These are phyloP conservation scores for Tetramorium bicarinatum DNA, from an alignment of 2,888 invertebrate genomes.

Conservation along the genomic window DNA sequence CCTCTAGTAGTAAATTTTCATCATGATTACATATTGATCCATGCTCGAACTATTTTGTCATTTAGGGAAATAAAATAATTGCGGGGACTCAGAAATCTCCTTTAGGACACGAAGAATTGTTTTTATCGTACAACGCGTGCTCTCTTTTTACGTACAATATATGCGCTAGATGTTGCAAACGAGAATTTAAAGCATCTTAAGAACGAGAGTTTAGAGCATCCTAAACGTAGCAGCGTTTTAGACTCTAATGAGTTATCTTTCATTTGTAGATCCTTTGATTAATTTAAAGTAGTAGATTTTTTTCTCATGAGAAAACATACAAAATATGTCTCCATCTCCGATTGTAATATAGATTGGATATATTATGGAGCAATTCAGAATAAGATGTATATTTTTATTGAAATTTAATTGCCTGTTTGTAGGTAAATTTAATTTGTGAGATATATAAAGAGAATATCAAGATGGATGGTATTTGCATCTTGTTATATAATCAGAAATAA, in stretches of 20 bases:
- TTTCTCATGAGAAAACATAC: neutral
- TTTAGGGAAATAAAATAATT: conserved; percentile 62
- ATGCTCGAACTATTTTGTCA: conserved; percentile 77
- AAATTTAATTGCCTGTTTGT: neutral
- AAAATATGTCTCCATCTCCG: neutral
- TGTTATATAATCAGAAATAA: neutral
- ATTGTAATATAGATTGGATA: neutral
- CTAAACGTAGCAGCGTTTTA: neutral
- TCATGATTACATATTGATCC: conserved; percentile 70
- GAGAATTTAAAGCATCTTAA: neutral
- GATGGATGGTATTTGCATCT: neutral
- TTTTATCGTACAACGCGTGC: neutral
- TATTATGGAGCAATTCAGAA: neutral
- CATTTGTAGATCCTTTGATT: neutral
- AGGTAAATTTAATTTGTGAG: neutral
- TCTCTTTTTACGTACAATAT: neutral
- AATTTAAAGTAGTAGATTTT: neutral
- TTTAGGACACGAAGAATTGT: conserved; percentile 4
- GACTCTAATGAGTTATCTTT: neutral
- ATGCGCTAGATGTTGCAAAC: conserved; percentile 4
- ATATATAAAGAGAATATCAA: neutral
- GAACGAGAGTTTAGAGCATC: neutral
- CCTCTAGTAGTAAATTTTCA: conserved; percentile 73
- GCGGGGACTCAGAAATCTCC: conserved; percentile 69
- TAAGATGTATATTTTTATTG: neutral